Evolutionary conservation across 2,888 invertebrate genomes (phyloP).

Genomic region (Calameuta pallipes): DNA sequence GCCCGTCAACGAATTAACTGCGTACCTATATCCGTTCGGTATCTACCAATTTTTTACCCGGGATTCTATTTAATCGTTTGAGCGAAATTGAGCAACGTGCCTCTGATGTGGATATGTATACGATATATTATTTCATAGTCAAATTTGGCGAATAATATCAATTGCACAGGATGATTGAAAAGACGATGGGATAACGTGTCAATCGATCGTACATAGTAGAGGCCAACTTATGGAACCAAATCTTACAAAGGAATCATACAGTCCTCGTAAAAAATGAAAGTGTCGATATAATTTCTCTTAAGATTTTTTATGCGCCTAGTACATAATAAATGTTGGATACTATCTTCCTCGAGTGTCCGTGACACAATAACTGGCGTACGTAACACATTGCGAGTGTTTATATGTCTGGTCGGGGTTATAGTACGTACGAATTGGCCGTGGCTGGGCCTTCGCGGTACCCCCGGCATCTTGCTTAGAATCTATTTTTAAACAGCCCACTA

Average conservation of each 20-base stretch:
- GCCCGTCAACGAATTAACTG: neutral
- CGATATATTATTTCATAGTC: neutral
- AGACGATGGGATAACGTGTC: no score
- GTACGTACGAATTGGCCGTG: slow-evolving; percentile 17
- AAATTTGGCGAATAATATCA: neutral
- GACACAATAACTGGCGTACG: slow-evolving; percentile 1
- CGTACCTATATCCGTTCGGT: neutral
- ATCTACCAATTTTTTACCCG: neutral
- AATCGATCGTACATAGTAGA: no score
- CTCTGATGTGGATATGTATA: neutral
- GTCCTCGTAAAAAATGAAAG: neutral
- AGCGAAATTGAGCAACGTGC: neutral
- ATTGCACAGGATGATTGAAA: no score
- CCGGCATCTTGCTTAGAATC: neutral
- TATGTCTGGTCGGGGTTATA: neutral
- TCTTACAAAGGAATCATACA: neutral
- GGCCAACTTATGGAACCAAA: neutral
- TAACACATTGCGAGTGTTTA: neutral
- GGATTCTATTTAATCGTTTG: neutral
- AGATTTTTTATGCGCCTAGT: neutral
- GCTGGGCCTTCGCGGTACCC: slow-evolving; percentile 3
- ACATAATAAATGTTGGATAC: neutral
- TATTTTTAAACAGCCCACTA: slow-evolving; percentile 4
- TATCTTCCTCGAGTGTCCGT: neutral
- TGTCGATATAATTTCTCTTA: neutral